Evolutionary conservation across 2,797 vertebrate genomes (phyloP).

Genomic region (Gobionotothen gibberifrons): DNA sequence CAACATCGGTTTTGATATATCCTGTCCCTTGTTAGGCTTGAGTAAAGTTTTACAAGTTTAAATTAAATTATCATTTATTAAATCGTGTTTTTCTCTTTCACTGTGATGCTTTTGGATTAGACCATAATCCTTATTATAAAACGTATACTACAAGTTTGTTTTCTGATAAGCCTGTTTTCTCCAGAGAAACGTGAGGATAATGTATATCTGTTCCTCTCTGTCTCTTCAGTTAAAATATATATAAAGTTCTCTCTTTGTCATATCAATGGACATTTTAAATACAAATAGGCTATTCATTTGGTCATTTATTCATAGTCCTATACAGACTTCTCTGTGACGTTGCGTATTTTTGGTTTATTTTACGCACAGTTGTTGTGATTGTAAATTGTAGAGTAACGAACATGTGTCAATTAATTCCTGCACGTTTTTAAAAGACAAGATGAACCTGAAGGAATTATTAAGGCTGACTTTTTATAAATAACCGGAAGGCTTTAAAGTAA

Average conservation of each 20-base stretch:
- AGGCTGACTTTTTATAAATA: too few species aligned
- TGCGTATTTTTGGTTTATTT: neutral
- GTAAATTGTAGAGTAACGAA: neutral
- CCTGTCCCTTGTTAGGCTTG: too few species aligned
- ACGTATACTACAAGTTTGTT: neutral
- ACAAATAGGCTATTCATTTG: neutral
- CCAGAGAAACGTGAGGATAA: neutral
- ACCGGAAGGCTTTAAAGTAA: too few species aligned
- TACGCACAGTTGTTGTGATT: neutral
- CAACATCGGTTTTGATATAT: too few species aligned
- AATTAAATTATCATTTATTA: neutral
- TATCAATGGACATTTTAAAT: neutral
- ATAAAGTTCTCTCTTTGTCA: neutral
- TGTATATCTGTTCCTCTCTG: too few species aligned
- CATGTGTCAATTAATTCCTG: neutral
- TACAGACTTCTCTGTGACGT: neutral
- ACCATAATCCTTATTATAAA: neutral
- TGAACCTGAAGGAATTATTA: too few species aligned
- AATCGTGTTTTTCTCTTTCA: neutral
- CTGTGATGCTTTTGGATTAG: neutral
- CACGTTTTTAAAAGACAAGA: neutral
- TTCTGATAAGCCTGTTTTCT: neutral
- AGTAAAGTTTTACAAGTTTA: neutral
- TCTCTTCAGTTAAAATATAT: too few species aligned
- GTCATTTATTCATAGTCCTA: neutral